Evolutionary conservation across 2,797 vertebrate genomes (phyloP), one percentile per base, ranked within the genome.

Genomic region (Ctenochaetus hawaiiensis): DNA sequence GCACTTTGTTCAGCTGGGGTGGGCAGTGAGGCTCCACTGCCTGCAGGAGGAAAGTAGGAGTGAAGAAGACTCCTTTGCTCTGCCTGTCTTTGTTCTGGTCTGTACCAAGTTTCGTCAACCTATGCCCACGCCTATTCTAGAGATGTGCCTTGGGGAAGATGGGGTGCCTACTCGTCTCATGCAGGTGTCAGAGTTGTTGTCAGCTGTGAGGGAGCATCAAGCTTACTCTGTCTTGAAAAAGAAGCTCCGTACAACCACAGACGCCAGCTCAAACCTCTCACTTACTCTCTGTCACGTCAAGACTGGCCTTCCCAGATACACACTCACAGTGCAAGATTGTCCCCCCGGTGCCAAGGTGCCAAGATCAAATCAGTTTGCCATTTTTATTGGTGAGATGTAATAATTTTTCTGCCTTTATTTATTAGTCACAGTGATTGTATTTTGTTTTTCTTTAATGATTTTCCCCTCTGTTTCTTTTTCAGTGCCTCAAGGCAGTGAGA

Each of bases 401-500:
- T 43, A 5, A 0, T 51, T 34, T 78, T 41, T 58, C 5, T 56
- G 3, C 13, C 10, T 39, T 53, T 0, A 4, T 26, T 0, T 71
- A 2, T 8, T n/a, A 23, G 22, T 56, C 8, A 41, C 14, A 63
- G 13, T 44, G 39, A 16, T 34, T 66, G n/a, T 53, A 23, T 67
- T 72, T 44, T 41, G 26, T 48, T 74, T 9, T 26, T n/a, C 18
- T 57, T 23, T 62, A 3, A 8, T 60, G 0, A 5, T 69, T 43
- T 43, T 43, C 2, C 12, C 14, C 59, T 26, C 64, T 2, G 1
- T 80, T 48, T 26, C 47, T 10, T 16, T 37, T 7, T 75, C 77
- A 99, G 98, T 99, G 74, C 98, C 98, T 8, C 98, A 99, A 87
- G 98, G 98, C 61, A 95, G 96, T 67, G 98, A 99, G 91, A 97